Base-by-base conservation (phyloP, 2,888 invertebrate genomes). In the Rhorus exstirpatorius region DNA sequence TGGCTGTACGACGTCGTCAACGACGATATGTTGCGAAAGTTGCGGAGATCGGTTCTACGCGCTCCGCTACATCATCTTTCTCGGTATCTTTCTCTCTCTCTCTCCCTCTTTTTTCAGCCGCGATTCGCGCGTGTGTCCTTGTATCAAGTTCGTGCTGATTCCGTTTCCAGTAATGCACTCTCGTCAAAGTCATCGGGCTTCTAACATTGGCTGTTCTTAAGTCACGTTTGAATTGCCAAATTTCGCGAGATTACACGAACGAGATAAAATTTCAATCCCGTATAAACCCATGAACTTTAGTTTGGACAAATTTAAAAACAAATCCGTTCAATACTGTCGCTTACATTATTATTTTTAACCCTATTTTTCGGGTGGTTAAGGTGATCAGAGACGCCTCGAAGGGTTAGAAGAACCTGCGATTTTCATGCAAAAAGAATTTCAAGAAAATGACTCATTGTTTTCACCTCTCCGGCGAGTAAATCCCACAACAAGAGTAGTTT, bases 81-180 rank as follows among this genome's bases (percentile, higher is more conserved):
- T 71, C 35, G 46, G 55, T 35, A 7, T 60, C 51, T 53, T 53
- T 61, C 61, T 74, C 26, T 61, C 24, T 38, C 60, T 51, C 17
- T 71, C 21, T 58, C 26, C n/a, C 24, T 53, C 26, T 72, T 91
- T 92, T 88, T 90, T 92, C 91, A 91, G 88, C 89, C 88, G 89
- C 89, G 90, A 91, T 91, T 91, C 88, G 87, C 87, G 85, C 88
- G 90, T 87, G 84, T 89, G 92, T 90, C 91, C 92, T 92, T 92
- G 90, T 89, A 84, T 92, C 92, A 92, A 92, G 92, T 92, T 92
- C 92, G 90, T 88, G 84, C 85, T 86, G 86, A 86, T 89, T 88
- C 87, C 88, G 86, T 88, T 89, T 83, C 86, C n/a, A n/a, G n/a
- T n/a, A 77, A 75, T 78, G 79, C 71, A 76, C 83, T 84, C 65